Percentiles rank a stretch among this genome's conserved stretches.
Conservation (phyloP, 2,888 invertebrate genomes). For the Bruchidius siliquastri region DNA sequence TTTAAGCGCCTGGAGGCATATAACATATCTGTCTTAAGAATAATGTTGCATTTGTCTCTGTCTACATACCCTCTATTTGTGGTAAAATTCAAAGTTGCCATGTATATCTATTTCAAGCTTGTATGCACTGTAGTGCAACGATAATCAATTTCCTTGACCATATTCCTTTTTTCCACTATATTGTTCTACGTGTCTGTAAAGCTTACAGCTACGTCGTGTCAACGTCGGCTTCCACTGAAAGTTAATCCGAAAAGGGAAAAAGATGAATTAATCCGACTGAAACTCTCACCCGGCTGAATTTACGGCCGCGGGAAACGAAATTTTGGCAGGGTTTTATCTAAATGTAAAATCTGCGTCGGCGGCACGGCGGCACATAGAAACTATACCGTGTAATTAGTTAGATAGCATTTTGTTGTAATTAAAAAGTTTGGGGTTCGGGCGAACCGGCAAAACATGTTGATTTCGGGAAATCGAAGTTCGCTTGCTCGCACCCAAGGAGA, state of each 20-base stretch:
- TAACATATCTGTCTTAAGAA: too few species aligned
- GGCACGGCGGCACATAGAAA: constrained; percentile 40
- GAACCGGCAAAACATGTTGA: constrained; percentile 34
- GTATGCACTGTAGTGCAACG: too few species aligned
- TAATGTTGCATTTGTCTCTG: too few species aligned
- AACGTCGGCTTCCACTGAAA: constrained; percentile 44
- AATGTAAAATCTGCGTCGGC: constrained; percentile 48
- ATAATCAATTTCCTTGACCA: background rate
- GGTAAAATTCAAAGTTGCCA: too few species aligned
- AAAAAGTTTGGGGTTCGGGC: constrained; percentile 38
- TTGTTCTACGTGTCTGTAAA: background rate
- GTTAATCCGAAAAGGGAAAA: constrained; percentile 44
- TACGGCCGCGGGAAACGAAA: constrained; percentile 46
- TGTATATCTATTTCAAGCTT: too few species aligned
- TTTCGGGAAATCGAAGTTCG: constrained; percentile 5
- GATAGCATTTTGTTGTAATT: constrained; percentile 47
- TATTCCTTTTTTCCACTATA: background rate
- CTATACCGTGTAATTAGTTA: constrained; percentile 45
- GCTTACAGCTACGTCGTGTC: constrained; percentile 33
- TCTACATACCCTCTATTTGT: too few species aligned
- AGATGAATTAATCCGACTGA: constrained; percentile 46
- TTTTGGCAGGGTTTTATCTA: constrained; percentile 50
- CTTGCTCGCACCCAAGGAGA: background rate
- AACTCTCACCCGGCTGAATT: constrained; percentile 45
- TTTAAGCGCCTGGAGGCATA: too few species aligned